Conservation (phyloP, 2,888 invertebrate species). For the Melanargia galathea region DNA sequence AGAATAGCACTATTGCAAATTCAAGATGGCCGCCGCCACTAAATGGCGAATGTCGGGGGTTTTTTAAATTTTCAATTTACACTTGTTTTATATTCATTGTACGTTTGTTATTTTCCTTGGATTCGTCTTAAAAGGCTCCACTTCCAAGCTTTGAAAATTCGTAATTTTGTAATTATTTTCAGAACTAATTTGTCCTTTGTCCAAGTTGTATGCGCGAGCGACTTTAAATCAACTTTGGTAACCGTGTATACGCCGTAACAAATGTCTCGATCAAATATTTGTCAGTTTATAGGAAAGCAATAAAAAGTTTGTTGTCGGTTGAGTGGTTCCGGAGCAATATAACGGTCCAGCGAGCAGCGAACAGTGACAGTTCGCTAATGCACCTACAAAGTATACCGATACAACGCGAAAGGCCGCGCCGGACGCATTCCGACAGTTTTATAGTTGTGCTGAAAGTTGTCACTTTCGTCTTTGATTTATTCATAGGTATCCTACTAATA, state of each 20-base stretch:
- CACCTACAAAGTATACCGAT: constrained; percentile 17
- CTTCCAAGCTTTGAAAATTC: too few relatives aligned
- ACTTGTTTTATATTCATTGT: too few relatives aligned
- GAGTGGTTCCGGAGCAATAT: constrained; percentile 37
- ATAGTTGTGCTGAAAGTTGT: constrained; percentile 9
- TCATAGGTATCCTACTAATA: too few relatives aligned
- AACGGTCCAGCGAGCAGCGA: constrained; percentile 37
- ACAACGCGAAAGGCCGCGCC: background rate
- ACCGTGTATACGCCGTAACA: background rate
- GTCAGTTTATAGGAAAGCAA: constrained; percentile 25
- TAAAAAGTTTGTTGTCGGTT: constrained; percentile 35
- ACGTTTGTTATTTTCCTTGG: too few relatives aligned
- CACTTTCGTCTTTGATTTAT: background rate
- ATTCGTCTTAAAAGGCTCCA: too few relatives aligned
- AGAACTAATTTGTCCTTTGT: background rate
- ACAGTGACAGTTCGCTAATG: constrained; percentile 34
- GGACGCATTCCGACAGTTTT: background rate
- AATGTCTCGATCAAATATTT: constrained; percentile 29
- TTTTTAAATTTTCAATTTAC: too few relatives aligned
- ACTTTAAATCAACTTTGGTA: background rate
- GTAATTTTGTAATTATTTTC: background rate
- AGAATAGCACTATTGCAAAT: too few relatives aligned
- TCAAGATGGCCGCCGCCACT: too few relatives aligned
- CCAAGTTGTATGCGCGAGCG: background rate
- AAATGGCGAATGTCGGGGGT: too few relatives aligned